Base-by-base conservation (phyloP, 2,113 vertebrate species). In the Orycteropus afer region DNA sequence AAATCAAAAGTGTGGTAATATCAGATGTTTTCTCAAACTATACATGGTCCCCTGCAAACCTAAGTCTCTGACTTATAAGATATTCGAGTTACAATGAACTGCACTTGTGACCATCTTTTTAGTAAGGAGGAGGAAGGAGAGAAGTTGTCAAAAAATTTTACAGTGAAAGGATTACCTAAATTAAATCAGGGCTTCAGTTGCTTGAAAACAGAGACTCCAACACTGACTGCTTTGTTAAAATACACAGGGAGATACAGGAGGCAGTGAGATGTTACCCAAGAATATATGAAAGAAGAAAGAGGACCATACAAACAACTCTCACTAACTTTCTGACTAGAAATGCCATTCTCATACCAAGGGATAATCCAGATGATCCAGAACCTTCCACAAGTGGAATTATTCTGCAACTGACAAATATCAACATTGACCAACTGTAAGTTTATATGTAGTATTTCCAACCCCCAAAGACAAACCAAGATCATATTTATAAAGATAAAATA, bases 1-100 rank as follows among this genome's bases (percentile, higher is more conserved):
- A 71, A 96, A 81, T 40, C 27, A 83, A 94, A 93, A 18, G 22
- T 91, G 73, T 47, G 42, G 29, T 45, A 81, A 69, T 63, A 82
- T 53, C 61, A 65, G 18, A 67, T 61, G 25, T 85, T 74, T 82
- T 76, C 57, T 90, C 74, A 91, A 89, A 86, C 25, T 86, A 67
- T 45, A 89, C 2, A 18, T 2, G 25, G 55, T 85, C 15, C 47
- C 40, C 77, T 86, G 7, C 13, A 94, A 92, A 74, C 5, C 8
- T 51, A 91, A 74, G 49, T 71, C 29, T 8, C 29, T 10, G 3
- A 32, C 61, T 32, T 63, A 14, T 10, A 23, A 13, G 4, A 4
- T 67, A 55, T 55, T n/a, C n/a, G n/a, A n/a, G n/a, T n/a, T n/a
- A n/a, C 15, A 8, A 67, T 15, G 34, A 67, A 67, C 14, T 34